Percentiles rank a stretch among this genome's conserved stretches.
phyloP scores from a whole-genome alignment of 2,113 vertebrate genomes.

The Hymenochirus boettgeri region DNA sequence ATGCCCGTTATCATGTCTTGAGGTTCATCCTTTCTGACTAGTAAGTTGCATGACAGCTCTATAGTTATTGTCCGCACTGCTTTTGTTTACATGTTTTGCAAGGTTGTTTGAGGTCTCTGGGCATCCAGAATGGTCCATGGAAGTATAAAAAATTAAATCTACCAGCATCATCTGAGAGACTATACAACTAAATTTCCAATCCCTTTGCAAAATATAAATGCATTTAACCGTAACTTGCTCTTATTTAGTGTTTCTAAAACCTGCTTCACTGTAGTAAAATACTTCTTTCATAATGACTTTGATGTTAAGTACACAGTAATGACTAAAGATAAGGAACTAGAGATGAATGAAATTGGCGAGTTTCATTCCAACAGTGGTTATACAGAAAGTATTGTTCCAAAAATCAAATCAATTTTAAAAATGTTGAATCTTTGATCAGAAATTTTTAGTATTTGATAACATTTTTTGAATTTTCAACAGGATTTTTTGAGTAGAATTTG shows the following conservation, averaged over 20 bases:
- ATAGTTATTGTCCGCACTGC: constrained; percentile 29
- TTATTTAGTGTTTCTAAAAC: background rate
- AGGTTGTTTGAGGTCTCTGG: constrained; percentile 15
- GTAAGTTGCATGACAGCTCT: constrained; percentile 10
- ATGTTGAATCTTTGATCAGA: no score
- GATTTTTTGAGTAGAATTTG: no score
- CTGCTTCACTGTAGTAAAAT: background rate
- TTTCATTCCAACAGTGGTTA: no score
- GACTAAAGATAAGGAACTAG: no score
- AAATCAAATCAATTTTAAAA: no score
- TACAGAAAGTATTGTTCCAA: no score
- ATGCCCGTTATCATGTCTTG: constrained; percentile 33
- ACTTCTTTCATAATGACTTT: background rate
- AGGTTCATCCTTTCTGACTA: constrained; percentile 39
- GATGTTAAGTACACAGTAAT: background rate
- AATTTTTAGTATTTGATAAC: no score
- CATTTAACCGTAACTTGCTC: background rate
- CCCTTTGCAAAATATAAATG: background rate
- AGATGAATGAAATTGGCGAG: no score
- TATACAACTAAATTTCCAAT: background rate
- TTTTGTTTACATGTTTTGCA: constrained; percentile 30
- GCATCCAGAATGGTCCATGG: background rate
- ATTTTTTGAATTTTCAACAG: no score
- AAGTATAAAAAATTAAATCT: background rate
- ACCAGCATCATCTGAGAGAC: background rate